Conservation (phyloP, 1,140 invertebrate species). For the Ips nitidus region DNA sequence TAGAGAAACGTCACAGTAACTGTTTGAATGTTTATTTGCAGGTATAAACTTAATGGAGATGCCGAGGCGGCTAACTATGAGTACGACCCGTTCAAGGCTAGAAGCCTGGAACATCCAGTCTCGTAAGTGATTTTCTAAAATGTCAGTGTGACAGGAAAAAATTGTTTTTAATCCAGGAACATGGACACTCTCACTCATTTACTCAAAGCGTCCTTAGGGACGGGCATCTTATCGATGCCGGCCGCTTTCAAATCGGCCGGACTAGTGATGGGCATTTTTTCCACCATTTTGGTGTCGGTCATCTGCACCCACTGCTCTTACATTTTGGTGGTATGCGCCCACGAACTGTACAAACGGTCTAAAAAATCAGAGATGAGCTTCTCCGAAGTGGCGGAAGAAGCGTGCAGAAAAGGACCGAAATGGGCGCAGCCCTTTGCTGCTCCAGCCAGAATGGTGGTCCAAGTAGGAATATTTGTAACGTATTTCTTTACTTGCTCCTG, state of each 20-base stretch:
- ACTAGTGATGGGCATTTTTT: conserved; percentile 72
- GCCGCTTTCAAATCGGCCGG: conserved; percentile 80
- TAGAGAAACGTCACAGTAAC: no score
- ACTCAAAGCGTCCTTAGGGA: conserved; percentile 85
- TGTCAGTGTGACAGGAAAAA: neutral
- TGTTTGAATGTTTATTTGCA: conserved; percentile 46
- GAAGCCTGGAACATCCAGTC: conserved; percentile 73
- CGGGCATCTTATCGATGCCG: conserved; percentile 90
- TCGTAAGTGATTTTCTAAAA: conserved; percentile 67
- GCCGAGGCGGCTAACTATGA: conserved; percentile 57
- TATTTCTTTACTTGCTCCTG: conserved; percentile 83
- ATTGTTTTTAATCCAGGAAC: conserved; percentile 59
- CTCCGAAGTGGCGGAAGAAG: conserved; percentile 74
- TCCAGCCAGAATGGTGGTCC: conserved; percentile 61
- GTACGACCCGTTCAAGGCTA: conserved; percentile 73
- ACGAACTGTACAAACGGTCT: conserved; percentile 72
- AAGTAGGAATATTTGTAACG: conserved; percentile 70
- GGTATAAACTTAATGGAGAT: conserved; percentile 64
- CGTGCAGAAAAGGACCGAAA: conserved; percentile 70
- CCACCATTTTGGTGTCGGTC: conserved; percentile 76
- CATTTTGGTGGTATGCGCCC: conserved; percentile 80
- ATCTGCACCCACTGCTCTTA: conserved; percentile 87
- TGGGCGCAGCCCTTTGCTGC: conserved; percentile 63
- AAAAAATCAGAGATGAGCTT: conserved; percentile 72
- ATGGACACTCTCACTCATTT: conserved; percentile 83